Conservation (phyloP, 64 coral and sea anemone genomes). For the Pachyseris speciosa region DNA sequence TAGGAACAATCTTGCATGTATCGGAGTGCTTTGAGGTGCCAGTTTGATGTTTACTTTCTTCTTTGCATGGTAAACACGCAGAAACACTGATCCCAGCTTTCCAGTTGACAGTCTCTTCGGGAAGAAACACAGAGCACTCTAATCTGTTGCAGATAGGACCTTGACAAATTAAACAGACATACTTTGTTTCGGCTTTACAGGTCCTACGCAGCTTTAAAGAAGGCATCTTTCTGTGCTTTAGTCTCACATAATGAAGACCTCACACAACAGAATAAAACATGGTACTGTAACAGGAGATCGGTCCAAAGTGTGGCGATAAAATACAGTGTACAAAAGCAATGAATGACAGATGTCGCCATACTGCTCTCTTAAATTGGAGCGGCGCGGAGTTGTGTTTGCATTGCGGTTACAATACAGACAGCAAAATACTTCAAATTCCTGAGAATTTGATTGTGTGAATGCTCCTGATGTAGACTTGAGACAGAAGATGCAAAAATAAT, state of each 20-base stretch:
- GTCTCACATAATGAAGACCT: not conserved
- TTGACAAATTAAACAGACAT: conserved; percentile 68
- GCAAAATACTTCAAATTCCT: not conserved
- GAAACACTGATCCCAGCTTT: conserved; percentile 52
- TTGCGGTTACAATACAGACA: not conserved
- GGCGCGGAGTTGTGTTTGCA: not conserved
- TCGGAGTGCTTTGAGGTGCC: not conserved
- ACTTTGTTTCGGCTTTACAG: conserved; percentile 65
- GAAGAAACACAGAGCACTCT: conserved; percentile 50
- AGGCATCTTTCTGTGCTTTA: conserved; percentile 42
- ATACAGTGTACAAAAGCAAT: not conserved
- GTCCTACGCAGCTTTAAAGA: conserved; percentile 35
- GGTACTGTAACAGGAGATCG: not conserved
- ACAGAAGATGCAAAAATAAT: too few species aligned
- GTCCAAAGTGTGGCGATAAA: not conserved
- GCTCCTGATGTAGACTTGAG: too few species aligned
- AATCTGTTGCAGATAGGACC: conserved; percentile 52
- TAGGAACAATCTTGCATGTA: not conserved
- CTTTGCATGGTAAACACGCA: conserved; percentile 49
- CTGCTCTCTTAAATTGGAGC: not conserved
- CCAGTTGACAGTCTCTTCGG: conserved; percentile 64
- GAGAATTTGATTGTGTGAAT: too few species aligned
- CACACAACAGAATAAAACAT: not conserved
- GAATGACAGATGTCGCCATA: not conserved
- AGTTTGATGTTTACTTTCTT: conserved; percentile 19